Evolutionary conservation across 64 coral and sea anemone genomes (phyloP).

Genomic region (Stylophora pistillata): DNA sequence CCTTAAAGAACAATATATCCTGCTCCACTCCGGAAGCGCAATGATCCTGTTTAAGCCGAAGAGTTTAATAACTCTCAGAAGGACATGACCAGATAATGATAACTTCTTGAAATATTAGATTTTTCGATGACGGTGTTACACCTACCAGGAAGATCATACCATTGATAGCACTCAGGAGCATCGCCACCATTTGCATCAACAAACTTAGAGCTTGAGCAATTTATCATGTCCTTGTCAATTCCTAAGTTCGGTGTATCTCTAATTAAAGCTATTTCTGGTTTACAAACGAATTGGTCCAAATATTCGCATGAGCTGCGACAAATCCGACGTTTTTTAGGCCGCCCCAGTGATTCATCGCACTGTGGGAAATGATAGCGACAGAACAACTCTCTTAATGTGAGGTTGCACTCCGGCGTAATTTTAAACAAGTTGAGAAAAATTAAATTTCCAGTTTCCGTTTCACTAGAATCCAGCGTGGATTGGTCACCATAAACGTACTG

Average conservation of each 20-base stretch:
- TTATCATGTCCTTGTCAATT: background rate
- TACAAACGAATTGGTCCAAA: background rate
- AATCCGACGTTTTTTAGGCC: background rate
- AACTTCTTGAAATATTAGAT: no score
- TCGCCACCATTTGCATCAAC: background rate
- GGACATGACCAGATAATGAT: no score
- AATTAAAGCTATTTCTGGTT: background rate
- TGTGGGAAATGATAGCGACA: slow-evolving; percentile 5
- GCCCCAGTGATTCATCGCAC: background rate
- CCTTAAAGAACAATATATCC: no score
- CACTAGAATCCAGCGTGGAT: background rate
- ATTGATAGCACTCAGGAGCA: no score
- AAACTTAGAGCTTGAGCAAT: background rate
- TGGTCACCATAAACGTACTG: slow-evolving; percentile 4
- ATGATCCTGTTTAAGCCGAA: no score
- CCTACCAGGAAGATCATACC: no score
- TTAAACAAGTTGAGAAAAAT: background rate
- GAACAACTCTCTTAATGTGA: background rate
- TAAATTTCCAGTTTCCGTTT: background rate
- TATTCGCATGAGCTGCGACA: background rate
- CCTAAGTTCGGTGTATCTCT: background rate
- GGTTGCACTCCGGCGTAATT: background rate
- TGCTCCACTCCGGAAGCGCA: no score
- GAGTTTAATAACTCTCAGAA: no score
- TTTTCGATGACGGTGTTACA: no score